Percentiles rank a stretch among this genome's conserved stretches.
These are phyloP conservation scores for Microtus pennsylvanicus DNA, from an alignment of 2,113 vertebrate species.

Conservation along the genomic window DNA sequence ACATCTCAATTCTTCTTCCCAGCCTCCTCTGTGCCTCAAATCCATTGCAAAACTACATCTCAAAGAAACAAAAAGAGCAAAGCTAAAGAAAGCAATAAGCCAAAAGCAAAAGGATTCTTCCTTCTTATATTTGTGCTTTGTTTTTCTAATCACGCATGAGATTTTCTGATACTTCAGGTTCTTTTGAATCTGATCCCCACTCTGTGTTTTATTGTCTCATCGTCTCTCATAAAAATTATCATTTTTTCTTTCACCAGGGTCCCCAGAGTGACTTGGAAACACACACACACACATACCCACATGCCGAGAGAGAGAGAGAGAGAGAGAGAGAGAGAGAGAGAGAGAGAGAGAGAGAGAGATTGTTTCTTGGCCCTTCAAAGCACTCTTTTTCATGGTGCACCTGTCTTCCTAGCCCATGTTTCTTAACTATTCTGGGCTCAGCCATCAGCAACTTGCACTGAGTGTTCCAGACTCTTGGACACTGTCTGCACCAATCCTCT, in stretches of 20 bases:
- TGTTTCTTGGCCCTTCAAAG: too few species aligned
- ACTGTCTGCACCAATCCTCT: background rate
- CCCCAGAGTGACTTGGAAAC: background rate
- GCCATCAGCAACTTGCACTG: background rate
- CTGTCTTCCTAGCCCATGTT: background rate
- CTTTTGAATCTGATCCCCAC: background rate
- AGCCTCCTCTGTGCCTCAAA: background rate
- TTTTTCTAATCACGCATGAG: background rate
- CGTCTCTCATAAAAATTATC: background rate
- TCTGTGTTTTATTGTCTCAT: background rate
- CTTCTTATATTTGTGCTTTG: background rate
- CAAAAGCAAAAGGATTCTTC: background rate
- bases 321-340: too few species aligned
- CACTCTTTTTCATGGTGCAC: background rate
- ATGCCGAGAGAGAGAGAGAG: background rate
- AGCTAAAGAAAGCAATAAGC: background rate
- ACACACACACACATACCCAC: background rate
- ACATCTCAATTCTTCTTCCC: background rate
- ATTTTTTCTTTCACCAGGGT: background rate
- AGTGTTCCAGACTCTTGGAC: accelerated
- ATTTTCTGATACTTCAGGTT: background rate
- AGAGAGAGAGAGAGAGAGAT: background rate
- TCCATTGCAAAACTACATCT: background rate
- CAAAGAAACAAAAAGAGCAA: background rate
- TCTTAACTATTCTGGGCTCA: background rate